These are phyloP conservation scores for Ecdyonurus torrentis DNA, from an alignment of 2,888 invertebrate species.

Conservation along the genomic window DNA sequence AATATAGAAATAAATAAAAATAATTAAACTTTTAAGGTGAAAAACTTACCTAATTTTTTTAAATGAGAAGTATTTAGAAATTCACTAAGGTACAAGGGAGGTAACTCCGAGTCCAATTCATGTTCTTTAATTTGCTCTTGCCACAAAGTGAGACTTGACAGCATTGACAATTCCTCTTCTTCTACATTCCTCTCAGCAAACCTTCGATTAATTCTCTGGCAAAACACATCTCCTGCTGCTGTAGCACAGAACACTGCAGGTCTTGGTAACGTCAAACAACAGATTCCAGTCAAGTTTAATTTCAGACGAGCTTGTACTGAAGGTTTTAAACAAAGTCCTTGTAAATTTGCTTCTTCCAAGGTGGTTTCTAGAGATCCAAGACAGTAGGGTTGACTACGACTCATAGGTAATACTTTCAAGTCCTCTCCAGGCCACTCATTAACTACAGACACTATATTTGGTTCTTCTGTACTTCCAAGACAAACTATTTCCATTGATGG, in stretches of 20 bases:
- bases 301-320: neutral
- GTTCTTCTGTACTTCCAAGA: neutral
- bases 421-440: neutral
- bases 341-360: neutral
- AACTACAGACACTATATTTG: neutral
- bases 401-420: neutral
- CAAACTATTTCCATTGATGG: neutral
- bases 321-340: neutral
- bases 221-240: neutral
- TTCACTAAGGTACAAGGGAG: neutral
- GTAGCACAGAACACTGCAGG: neutral
- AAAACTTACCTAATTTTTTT: neutral
- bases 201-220: neutral
- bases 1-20: no score
- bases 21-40: no score
- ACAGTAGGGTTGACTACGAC: neutral
- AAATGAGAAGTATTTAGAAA: neutral
- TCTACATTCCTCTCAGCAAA: neutral
- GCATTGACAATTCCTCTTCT: neutral
- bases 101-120: neutral
- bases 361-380: neutral
- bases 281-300: neutral
- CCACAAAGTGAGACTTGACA: neutral
- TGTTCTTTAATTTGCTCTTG: neutral
- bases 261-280: neutral